A percentile compares a stretch with the other conserved stretches of the same genome.
Evolutionary conservation across 2,888 invertebrate genomes (phyloP).

Genomic region (Nesidiocoris tenuis): DNA sequence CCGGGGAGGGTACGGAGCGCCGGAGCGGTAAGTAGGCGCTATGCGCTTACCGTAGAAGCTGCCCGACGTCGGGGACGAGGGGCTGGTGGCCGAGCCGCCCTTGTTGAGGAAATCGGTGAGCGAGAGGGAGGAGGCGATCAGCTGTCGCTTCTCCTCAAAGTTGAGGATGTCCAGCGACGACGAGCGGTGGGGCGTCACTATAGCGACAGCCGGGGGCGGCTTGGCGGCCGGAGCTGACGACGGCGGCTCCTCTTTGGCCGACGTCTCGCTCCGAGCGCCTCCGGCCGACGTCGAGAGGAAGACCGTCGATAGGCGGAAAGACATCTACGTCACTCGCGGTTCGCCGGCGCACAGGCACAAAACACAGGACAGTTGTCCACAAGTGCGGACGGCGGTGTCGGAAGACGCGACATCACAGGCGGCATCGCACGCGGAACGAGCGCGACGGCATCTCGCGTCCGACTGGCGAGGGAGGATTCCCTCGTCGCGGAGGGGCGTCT

Average conservation of each 20-base stretch:
- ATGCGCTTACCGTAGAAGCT: constrained; percentile 49
- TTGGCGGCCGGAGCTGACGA: constrained; percentile 47
- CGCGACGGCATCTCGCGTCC: constrained; percentile 40
- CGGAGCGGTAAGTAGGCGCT: no score
- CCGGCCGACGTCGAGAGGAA: constrained; percentile 43
- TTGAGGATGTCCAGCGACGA: constrained; percentile 85
- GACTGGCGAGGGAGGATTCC: constrained; percentile 51
- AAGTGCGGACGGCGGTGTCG: not conserved
- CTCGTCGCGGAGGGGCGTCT: constrained; percentile 44
- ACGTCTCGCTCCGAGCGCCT: not conserved
- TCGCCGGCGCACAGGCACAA: constrained; percentile 1
- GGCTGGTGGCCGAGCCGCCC: constrained; percentile 59
- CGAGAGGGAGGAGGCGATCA: constrained; percentile 84
- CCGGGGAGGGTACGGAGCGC: no score
- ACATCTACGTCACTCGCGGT: constrained; percentile 29
- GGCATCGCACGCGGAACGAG: constrained; percentile 22
- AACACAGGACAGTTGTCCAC: not conserved
- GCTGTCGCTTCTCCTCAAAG: constrained; percentile 86
- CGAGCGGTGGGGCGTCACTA: constrained; percentile 71
- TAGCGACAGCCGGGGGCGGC: constrained; percentile 55
- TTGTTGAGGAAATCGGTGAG: constrained; percentile 80
- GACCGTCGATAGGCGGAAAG: constrained; percentile 42
- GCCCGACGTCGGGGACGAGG: constrained; percentile 51
- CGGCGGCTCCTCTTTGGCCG: constrained; percentile 36
- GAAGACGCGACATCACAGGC: constrained; percentile 17